Evolutionary conservation across 1,140 invertebrate species (phyloP), one percentile per base, ranked within the genome.

Genomic region (Zaprionus ornatus): DNA sequence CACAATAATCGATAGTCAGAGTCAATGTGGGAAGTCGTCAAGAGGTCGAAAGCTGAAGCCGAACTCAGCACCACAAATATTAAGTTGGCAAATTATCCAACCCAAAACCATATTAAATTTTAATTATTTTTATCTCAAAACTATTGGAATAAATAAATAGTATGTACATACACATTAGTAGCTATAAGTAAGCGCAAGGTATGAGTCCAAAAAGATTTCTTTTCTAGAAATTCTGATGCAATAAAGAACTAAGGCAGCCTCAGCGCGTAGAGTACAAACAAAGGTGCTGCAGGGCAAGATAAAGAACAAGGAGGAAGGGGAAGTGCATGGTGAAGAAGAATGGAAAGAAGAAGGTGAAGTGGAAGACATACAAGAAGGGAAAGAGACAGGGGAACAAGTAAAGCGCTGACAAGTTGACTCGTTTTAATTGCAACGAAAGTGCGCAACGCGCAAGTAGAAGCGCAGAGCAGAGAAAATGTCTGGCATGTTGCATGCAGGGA

Each of bases 391-490:
- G 32, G n/a, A 29, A 17, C 29, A 35, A 13, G 21, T 62, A 40
- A 37, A 48, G 27, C n/a, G 52, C 62, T 77, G 66, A 65, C 82
- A 78, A 74, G 66, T 48, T 70, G 66, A 73, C 65, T 87, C 35
- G 71, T 73, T 84, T 84, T 84, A 88, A 88, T 90, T 88, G 78
- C 85, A 88, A 80, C 42, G 80, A 88, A 84, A 81, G 68, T 73
- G 63, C 65, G 65, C 54, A 57, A 25, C 32, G 25, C 9, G 15
- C 15, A 40, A n/a, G 37, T 40, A 67, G 40, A 66, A 66, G 63
- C 42, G 4, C 45, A 15, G 4, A 4, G 13, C 12, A 48, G 66
- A 54, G 50, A 77, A 85, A 85, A 62, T 71, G 56, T 68, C 52
- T 64, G 73, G 62, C 32, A 66, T 54, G 40, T 54, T 76, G 71